Evolutionary conservation across 2,113 vertebrate genomes (phyloP).

Genomic region (Fregetta grallaria): DNA sequence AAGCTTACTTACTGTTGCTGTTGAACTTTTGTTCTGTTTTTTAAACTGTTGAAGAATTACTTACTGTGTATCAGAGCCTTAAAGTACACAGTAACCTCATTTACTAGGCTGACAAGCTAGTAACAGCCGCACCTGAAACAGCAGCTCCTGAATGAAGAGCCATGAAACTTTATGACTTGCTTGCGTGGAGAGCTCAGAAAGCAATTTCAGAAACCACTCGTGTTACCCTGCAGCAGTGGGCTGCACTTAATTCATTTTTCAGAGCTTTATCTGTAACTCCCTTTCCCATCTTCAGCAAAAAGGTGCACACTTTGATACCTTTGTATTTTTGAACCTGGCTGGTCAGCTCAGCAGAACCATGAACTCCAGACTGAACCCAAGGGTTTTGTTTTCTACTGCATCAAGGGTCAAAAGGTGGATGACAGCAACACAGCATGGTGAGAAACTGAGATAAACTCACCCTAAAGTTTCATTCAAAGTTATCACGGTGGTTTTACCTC

Average conservation of each 20-base stretch:
- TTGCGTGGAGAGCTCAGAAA: background rate
- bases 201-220: background rate
- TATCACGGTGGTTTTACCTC: background rate
- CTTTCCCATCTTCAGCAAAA: background rate
- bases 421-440: background rate
- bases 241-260: background rate
- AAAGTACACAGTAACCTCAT: background rate
- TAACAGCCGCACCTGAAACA: background rate
- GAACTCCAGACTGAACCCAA: background rate
- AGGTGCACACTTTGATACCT: background rate
- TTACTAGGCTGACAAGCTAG: background rate
- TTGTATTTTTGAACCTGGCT: background rate
- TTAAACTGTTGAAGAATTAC: background rate
- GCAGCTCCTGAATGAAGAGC: background rate
- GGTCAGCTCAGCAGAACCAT: background rate
- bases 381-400: background rate
- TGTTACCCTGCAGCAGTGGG: background rate
- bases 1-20: background rate
- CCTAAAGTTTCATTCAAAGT: background rate
- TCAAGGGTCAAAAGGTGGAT: fast-evolving
- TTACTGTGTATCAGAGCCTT: background rate
- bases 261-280: background rate
- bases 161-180: background rate
- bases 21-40: background rate
- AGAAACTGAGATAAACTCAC: background rate